A percentile compares a stretch with the other conserved stretches of the same genome.
phyloP scores from a whole-genome alignment of 2,888 invertebrate genomes.

The Caenorhabditis becei region DNA sequence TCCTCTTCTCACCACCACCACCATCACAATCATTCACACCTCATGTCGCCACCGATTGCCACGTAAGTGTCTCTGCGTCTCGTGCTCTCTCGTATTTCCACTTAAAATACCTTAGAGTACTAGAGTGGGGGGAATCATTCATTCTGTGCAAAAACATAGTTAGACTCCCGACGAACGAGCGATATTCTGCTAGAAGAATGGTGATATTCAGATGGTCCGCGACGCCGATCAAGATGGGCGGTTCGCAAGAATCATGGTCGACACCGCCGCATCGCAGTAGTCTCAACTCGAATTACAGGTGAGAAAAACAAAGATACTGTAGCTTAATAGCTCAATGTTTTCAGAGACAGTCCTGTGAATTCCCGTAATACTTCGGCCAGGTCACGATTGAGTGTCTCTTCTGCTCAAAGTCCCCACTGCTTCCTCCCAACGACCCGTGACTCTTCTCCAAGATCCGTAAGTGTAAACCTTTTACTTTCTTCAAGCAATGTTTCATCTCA shows the following conservation, averaged over 20 bases:
- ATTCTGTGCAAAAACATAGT: neutral
- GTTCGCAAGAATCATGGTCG: constrained; percentile 61
- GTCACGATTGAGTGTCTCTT: constrained; percentile 68
- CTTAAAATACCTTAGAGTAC: constrained; percentile 12
- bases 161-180: constrained; percentile 27
- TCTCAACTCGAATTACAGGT: constrained; percentile 64
- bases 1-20: constrained; percentile 32
- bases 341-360: constrained; percentile 64
- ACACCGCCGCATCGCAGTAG: constrained; percentile 65
- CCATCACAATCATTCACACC: constrained; percentile 45
- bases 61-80: constrained; percentile 43
- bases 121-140: neutral
- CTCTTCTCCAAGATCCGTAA: constrained; percentile 68
- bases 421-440: constrained; percentile 65
- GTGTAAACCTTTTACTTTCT: neutral
- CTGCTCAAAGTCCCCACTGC: constrained; percentile 66
- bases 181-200: constrained; percentile 26
- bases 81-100: constrained; percentile 1
- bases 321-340: constrained; percentile 10
- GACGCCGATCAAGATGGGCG: constrained; percentile 53
- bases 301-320: neutral
- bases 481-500: constrained; percentile 3
- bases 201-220: constrained; percentile 60
- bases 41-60: constrained; percentile 58
- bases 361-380: constrained; percentile 69